Conservation (phyloP, 2,888 invertebrate species). For the Neocrepidodera transversa region DNA sequence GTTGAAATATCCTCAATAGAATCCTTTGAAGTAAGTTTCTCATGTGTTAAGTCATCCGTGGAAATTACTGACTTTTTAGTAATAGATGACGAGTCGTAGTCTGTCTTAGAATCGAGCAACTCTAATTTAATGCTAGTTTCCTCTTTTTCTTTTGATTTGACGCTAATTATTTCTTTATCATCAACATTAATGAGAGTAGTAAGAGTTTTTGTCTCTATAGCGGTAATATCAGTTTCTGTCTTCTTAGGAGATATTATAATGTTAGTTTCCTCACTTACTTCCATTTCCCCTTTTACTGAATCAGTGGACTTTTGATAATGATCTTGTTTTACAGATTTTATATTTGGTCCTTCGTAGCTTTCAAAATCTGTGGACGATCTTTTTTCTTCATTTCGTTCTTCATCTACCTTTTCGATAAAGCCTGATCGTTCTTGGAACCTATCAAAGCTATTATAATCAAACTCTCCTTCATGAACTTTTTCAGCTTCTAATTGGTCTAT, state of each 20-base stretch:
- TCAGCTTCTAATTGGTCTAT: constrained; percentile 61
- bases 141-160: constrained; percentile 28
- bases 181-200: constrained; percentile 45
- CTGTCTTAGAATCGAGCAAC: constrained; percentile 22
- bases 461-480: constrained; percentile 58
- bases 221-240: constrained; percentile 45
- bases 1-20: constrained; percentile 25
- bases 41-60: constrained; percentile 27
- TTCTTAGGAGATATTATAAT: constrained; percentile 52
- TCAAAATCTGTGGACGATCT: constrained; percentile 46
- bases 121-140: constrained; percentile 23
- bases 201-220: constrained; percentile 43
- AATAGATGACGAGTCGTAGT: constrained; percentile 24
- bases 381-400: constrained; percentile 47
- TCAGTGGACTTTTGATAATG: constrained; percentile 48
- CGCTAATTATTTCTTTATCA: constrained; percentile 29
- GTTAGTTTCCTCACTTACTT: constrained; percentile 46
- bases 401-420: constrained; percentile 50
- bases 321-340: constrained; percentile 50
- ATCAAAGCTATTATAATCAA: constrained; percentile 46
- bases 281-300: constrained; percentile 49
- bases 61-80: constrained; percentile 28
- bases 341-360: constrained; percentile 45
- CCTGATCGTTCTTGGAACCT: constrained; percentile 47
- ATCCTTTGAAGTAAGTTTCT: constrained; percentile 12